Evolutionary conservation across 2,113 vertebrate species (phyloP).

Genomic region (Apeltes quadracus): DNA sequence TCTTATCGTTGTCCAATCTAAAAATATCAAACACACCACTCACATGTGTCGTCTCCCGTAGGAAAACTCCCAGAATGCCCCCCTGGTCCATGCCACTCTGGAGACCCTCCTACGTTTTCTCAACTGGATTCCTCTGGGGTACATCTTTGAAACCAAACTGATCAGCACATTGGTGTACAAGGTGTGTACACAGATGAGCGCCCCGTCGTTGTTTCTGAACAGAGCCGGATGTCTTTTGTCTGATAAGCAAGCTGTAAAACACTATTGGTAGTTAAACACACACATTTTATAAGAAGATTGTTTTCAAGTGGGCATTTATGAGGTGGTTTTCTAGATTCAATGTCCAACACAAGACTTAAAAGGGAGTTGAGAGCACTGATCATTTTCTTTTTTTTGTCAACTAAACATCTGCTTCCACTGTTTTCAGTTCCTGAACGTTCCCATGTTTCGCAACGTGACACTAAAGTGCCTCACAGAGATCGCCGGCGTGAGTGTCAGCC

Average conservation of each 20-base stretch:
- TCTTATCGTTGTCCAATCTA: neutral
- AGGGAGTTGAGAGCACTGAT: neutral
- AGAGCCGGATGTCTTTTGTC: neutral
- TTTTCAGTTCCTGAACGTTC: slow-evolving; percentile 94
- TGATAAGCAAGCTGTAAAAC: slow-evolving; percentile 5
- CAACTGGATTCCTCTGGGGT: slow-evolving; percentile 99
- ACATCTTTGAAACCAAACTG: slow-evolving; percentile 99
- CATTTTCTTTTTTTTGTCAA: neutral
- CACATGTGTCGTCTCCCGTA: slow-evolving; percentile 51
- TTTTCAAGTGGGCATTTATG: neutral
- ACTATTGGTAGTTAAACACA: neutral
- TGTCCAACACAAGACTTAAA: neutral
- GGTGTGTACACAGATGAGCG: slow-evolving; percentile 73
- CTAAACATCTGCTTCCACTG: neutral
- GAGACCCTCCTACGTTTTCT: slow-evolving; percentile 97
- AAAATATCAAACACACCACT: neutral
- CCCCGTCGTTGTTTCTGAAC: neutral
- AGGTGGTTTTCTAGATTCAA: neutral
- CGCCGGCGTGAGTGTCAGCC: slow-evolving; percentile 96
- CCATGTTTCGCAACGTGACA: slow-evolving; percentile 99
- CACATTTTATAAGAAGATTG: neutral
- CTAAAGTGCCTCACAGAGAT: slow-evolving; percentile 99
- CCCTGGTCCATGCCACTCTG: slow-evolving; percentile 96
- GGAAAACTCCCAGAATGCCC: slow-evolving; percentile 99
- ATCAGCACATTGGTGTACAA: slow-evolving; percentile 99